These are phyloP conservation scores for Craseonycteris thonglongyai DNA, from an alignment of 2,113 vertebrate genomes.

Conservation along the genomic window DNA sequence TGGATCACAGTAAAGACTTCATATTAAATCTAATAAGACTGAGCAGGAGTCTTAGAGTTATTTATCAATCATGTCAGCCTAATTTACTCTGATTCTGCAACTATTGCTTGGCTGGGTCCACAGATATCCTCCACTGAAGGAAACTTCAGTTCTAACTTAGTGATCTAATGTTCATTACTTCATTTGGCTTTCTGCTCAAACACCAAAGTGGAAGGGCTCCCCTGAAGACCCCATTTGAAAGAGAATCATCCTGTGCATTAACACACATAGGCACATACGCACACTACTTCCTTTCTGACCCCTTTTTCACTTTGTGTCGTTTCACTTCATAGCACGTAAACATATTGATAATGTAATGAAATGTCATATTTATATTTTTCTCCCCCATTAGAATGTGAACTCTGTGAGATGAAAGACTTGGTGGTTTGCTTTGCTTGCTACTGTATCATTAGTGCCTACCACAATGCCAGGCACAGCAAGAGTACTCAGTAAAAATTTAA, in stretches of 20 bases:
- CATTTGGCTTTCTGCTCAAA: neutral
- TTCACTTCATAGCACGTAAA: neutral
- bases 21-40: neutral
- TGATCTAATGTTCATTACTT: neutral
- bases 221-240: neutral
- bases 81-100: neutral
- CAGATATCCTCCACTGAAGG: neutral
- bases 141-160: neutral
- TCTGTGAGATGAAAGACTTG: neutral
- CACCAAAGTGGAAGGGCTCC: neutral
- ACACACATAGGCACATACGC: neutral
- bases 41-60: neutral
- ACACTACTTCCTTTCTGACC: fast-evolving
- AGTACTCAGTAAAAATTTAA: too few relatives aligned
- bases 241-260: neutral
- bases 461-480: neutral
- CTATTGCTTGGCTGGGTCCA: neutral
- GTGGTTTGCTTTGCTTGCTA: too few relatives aligned
- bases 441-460: neutral
- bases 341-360: too few relatives aligned
- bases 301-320: neutral
- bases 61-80: neutral
- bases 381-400: neutral
- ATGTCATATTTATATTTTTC: neutral
- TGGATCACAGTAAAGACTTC: neutral